Base-by-base conservation (phyloP, 2,797 vertebrate genomes). In the Clarias fuscus region DNA sequence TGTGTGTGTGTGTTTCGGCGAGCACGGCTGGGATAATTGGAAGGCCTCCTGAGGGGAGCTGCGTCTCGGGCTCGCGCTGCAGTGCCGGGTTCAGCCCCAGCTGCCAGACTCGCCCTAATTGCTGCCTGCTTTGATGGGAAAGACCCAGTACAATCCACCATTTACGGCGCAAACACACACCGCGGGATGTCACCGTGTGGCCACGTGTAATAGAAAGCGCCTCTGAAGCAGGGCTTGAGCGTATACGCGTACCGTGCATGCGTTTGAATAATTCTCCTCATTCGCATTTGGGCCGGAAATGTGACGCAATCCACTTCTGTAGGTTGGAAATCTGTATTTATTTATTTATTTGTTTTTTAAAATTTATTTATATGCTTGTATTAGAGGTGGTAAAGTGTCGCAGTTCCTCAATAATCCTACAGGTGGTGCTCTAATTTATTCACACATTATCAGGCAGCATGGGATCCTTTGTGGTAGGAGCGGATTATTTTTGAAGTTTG, bases 101-200 rank as follows among this genome's bases (percentile, higher is more conserved):
- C 91, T 89, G 90, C 86, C 90, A 91, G 89, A 90, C 91, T 87
- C 70, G 82, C 90, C 92, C 89, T 94, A 94, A 94, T 94, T 94
- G 93, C 92, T 89, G 88, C 90, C 88, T 87, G 88, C 91, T 90
- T 91, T 92, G 92, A 92, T 91, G 62, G 83, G 65, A 86, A 73
- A 85, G 81, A 65, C 82, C 82, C 70, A 3, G 56, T 64, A 40
- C 82, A 43, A 33, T 67, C 64, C 53, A 68, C 20, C 27, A 58
- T 48, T 78, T 67, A 86, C 56, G 76, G 92, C 93, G 87, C 91
- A 92, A 91, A 91, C 90, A 93, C 93, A 92, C 90, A 89, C 89
- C 84, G 37, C 62, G n/a, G 48, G 18, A 33, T 24, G 20, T 30
- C 72, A 30, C 86, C 40, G 4, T 56, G 33, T 56, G 40, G 58